Base-by-base conservation (phyloP, 1,140 invertebrate genomes). In the Augochlora pura region DNA sequence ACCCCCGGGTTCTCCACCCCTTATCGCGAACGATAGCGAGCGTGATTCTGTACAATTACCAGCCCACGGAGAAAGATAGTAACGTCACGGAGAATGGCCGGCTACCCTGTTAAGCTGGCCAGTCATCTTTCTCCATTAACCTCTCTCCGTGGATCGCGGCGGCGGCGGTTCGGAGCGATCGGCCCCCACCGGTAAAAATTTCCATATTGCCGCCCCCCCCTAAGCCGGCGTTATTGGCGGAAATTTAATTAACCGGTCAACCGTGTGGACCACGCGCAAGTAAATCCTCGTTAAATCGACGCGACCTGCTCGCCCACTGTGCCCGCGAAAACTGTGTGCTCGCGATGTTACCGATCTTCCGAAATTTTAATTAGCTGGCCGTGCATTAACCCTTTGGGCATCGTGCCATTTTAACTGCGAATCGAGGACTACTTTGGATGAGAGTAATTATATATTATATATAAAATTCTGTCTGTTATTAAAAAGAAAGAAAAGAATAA, bases 31-130 rank as follows among this genome's bases (percentile, higher is more conserved):
- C 75, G 60, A 59, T 72, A 70, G 49, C 32, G 39, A 39, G 38
- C n/a, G 49, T 68, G 38, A 66, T 77, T 77, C 23, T 65, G 59
- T 70, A 62, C 75, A 71, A 81, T 81, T 81, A 81, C 68, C 16
- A 70, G 39, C 14, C 14, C 57, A 27, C 59, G 18, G 32, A 62
- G 75, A 49, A 81, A 69, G 38, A 72, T 64, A 62, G 74, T 57
- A 81, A 72, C 67, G 49, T 71, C 67, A 42, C n/a, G 62, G 62
- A 71, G n/a, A 59, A 59, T 32, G 8, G 8, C 25, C 23, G 18
- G 21, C 21, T 27, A 46, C 18, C n/a, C 42, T 2, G 38, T 60
- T 66, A 42, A 23, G 38, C 16, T 18, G 52, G 16, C 14, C 60
- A 12, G 49, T 79, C 52, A 74, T 74, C 52, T 74, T 74, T 79